Evolutionary conservation across 2,888 invertebrate genomes (phyloP).

Genomic region (Epinotia brunnichana): DNA sequence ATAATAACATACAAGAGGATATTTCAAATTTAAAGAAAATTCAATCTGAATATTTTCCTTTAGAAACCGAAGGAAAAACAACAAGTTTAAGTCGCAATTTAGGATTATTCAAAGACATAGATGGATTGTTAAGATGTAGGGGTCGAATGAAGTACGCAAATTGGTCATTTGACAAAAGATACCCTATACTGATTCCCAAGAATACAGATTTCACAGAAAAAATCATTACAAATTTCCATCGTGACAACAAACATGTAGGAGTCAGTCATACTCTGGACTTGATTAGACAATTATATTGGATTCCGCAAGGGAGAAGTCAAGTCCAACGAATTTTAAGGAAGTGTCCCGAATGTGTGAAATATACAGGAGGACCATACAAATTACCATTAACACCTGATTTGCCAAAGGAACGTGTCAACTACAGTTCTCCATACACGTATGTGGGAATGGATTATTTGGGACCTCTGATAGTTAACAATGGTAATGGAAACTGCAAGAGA

Average conservation of each 20-base stretch:
- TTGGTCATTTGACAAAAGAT: slow-evolving; percentile 3
- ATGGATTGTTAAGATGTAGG: background rate
- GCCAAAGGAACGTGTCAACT: background rate
- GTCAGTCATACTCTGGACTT: slow-evolving; percentile 5
- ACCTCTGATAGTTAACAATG: background rate
- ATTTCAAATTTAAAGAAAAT: background rate
- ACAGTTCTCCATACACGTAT: slow-evolving; percentile 3
- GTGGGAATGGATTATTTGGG: background rate
- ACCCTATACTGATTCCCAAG: slow-evolving; percentile 3
- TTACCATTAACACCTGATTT: background rate
- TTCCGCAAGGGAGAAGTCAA: slow-evolving; percentile 11
- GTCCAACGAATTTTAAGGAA: background rate
- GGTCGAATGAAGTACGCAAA: slow-evolving; percentile 1
- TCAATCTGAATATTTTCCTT: background rate
- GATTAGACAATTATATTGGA: slow-evolving; percentile 26
- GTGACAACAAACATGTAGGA: slow-evolving; percentile 27
- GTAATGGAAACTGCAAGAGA: too few species aligned
- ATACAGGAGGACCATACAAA: slow-evolving; percentile 29
- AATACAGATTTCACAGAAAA: background rate
- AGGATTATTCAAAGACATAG: background rate
- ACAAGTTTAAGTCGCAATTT: background rate
- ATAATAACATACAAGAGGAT: too few species aligned
- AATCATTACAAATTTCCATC: background rate
- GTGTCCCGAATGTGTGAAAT: slow-evolving; percentile 10
- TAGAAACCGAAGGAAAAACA: background rate